A percentile compares a stretch with the other conserved stretches of the same genome.
Conservation (phyloP, 2,888 invertebrate species). For the Heliothis peltigera region DNA sequence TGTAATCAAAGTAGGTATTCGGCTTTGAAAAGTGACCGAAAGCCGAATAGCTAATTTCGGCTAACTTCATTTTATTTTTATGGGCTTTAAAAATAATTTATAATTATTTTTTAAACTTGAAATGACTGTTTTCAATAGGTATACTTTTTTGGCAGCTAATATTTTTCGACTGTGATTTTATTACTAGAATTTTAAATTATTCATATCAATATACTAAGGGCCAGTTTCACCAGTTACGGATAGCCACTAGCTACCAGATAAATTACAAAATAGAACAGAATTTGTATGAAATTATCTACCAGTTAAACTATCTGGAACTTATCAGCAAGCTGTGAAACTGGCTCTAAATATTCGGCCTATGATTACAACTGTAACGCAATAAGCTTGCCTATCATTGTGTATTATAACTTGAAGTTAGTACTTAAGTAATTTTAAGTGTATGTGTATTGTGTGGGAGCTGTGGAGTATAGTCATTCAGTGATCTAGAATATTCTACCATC, state of each 20-base stretch:
- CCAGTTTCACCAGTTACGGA: too few relatives aligned
- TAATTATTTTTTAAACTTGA: too few relatives aligned
- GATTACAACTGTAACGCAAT: constrained; percentile 5
- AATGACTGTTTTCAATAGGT: not conserved
- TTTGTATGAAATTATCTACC: too few relatives aligned
- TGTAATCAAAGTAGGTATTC: constrained; percentile 20
- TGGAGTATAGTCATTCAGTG: constrained; percentile 17
- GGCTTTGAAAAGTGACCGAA: not conserved
- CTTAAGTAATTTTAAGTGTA: constrained; percentile 52
- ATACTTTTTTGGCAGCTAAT: not conserved
- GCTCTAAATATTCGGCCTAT: constrained; percentile 21
- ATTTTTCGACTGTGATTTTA: not conserved
- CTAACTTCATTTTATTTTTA: too few relatives aligned
- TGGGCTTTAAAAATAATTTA: too few relatives aligned
- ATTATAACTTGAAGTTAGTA: constrained; percentile 51
- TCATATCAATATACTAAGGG: not conserved
- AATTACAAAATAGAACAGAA: too few relatives aligned
- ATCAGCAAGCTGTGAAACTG: too few relatives aligned
- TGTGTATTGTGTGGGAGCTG: constrained; percentile 15
- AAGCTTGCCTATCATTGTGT: constrained; percentile 57
- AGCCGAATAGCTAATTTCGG: too few relatives aligned
- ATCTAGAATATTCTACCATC: not conserved
- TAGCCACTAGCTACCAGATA: too few relatives aligned
- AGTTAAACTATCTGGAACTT: too few relatives aligned
- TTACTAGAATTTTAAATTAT: not conserved